Evolutionary conservation across 2,113 vertebrate genomes (phyloP), one percentile per base, ranked within the genome.

Genomic region (Ctenomys sociabilis): DNA sequence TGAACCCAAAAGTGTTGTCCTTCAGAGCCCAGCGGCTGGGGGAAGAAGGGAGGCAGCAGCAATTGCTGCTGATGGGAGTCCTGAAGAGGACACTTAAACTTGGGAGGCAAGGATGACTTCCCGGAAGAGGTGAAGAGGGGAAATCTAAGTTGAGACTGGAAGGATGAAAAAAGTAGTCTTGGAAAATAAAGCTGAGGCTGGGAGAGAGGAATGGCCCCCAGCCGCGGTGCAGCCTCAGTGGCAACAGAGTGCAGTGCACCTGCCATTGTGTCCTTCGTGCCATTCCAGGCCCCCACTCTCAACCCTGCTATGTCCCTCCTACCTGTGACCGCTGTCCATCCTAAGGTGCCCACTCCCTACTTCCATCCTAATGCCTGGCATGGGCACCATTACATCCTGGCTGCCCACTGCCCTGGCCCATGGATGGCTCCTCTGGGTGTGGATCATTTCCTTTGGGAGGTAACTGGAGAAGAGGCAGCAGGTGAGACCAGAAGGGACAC

Each of bases 401-500:
- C 86, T 32, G 54, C 54, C 61, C 54, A 5, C 37, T 59, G 40
- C 91, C 80, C 57, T 61, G 85, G 73, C 35, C 49, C 81, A 89
- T 92, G 78, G 68, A 19, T 3, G 68, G n/a, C 61, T 40, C 13
- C 40, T 40, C 86, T 95, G 77, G 88, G 68, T 14, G 70, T 9
- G 63, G 89, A 13, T 72, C 40, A 12, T 72, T 77, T 86, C 91
- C 83, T 93, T 75, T 78, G 0, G 22, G 87, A n/a, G 78, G 97
- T 97, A 98, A 97, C 97, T 83, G 90, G 97, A 98, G 97, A 96
- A 94, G 96, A 61, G 37, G 43, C 3, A 10, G 95, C 97, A 97
- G 97, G 97, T 97, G 97, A 97, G 40, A 93, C n/a, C 17, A 43
- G 32, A 5, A 3, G 93, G 93, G 49, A 83, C 88, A 95, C 94